Evolutionary conservation across 53 echinoderm and acorn worm genomes (phyloP).

Genomic region (Holothuria leucospilota): DNA sequence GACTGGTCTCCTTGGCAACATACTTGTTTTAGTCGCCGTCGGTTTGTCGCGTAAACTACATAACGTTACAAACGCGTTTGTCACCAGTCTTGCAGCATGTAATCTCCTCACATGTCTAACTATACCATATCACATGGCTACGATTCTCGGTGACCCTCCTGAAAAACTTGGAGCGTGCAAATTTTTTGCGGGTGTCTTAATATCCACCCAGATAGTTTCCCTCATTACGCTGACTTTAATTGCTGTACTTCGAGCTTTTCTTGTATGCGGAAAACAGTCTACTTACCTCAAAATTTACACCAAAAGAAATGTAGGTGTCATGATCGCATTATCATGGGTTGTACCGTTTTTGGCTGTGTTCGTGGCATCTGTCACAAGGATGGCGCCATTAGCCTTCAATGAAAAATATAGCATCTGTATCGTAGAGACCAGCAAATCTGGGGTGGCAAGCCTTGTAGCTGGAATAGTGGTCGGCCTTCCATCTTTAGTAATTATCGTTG

Average conservation of each 20-base stretch:
- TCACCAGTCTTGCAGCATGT: conserved; percentile 24
- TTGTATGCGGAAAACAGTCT: not conserved
- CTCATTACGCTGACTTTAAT: conserved; percentile 11
- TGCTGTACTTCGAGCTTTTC: not conserved
- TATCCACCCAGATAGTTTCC: conserved; percentile 7
- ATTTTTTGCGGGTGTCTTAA: not conserved
- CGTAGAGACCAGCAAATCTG: not conserved
- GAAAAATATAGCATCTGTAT: conserved; percentile 14
- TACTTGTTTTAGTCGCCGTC: not conserved
- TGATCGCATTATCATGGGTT: conserved; percentile 31
- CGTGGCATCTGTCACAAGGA: not conserved
- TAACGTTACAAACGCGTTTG: conserved; percentile 3
- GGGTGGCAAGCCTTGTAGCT: conserved; percentile 1
- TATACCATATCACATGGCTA: conserved; percentile 12
- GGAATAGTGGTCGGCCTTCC: conserved; percentile 18
- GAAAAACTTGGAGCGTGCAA: not conserved
- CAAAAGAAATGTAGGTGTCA: not conserved
- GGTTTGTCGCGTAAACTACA: conserved; percentile 9
- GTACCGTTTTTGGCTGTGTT: not conserved
- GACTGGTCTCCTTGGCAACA: conserved; percentile 13
- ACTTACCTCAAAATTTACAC: not conserved
- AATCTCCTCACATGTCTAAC: conserved; percentile 20
- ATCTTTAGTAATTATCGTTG: not conserved
- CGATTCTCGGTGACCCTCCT: conserved; percentile 1
- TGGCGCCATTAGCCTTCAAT: conserved; percentile 14